Base-by-base conservation (phyloP, 2,113 vertebrate genomes). In the Xenus cinereus region DNA sequence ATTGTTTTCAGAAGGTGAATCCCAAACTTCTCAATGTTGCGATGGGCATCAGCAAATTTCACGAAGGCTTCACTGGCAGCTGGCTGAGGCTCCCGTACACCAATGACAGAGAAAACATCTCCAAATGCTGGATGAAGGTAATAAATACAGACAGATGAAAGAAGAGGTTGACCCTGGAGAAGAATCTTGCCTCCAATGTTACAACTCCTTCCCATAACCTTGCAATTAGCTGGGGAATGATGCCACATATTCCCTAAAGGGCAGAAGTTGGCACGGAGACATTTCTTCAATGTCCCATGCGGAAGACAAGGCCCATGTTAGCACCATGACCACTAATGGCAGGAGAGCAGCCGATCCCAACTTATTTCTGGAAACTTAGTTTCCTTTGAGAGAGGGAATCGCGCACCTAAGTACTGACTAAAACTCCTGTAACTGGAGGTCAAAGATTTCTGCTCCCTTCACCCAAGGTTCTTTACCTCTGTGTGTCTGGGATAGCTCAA, bases 51-150 rank as follows among this genome's bases (percentile, higher is more conserved):
- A 2, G 99, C 99, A 64, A 99, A 99, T 96, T 99, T 99, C 69
- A 99, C 99, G n/a, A 99, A 99, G 5, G 99, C 99, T 97, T 99
- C 99, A 14, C 99, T 99, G 48, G 99, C 99, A 11, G 99, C 98
- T 21, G 99, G 99, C 82, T 99, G 99, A 0, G 99, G 98, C 96
- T 99, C 99, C 93, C 99, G 98, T 5, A 99, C 99, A 14, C 99
- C 99, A 16, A 99, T 99, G 87, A 99, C 99, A 2, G 99, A 99
- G 94, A 99, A 99, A 84, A 99, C 99, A 4, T 99, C 99, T 66
- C 99, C 99, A 82, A 99, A 99, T 2, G 98, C 99, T 99, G 97
- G 37, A 13, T 19, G 59, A 95, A 32, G 15, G 67, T 14, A 95
- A 71, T 8, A 94, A 93, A 93, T 30, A 54, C 10, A 88, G 39